These are phyloP conservation scores for Lasioglossum malachurum DNA, from an alignment of 2,888 invertebrate species.

Conservation along the genomic window DNA sequence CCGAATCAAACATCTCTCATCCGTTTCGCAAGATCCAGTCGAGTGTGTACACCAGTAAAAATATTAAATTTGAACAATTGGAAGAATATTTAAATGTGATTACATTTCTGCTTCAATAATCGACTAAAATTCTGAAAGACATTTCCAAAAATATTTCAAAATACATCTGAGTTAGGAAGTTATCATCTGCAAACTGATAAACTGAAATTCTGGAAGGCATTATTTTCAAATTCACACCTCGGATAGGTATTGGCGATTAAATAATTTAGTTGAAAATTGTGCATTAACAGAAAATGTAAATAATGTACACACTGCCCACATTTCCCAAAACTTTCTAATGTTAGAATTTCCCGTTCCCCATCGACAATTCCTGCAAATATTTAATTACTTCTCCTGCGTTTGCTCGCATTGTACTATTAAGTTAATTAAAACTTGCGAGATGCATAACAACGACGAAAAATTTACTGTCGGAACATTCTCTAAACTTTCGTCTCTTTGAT, in stretches of 20 bases:
- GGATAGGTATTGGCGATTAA: neutral
- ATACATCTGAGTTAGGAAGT: neutral
- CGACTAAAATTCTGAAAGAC: neutral
- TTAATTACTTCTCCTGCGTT: neutral
- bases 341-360: neutral
- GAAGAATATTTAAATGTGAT: neutral
- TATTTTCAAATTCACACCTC: neutral
- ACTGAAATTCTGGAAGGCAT: neutral
- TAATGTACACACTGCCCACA: neutral
- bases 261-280: neutral
- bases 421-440: neutral
- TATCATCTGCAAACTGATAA: neutral
- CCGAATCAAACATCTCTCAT: neutral
- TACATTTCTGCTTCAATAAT: neutral
- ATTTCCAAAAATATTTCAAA: neutral
- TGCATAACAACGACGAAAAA: conserved; percentile 3
- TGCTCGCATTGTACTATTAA: neutral
- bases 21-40: neutral
- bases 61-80: neutral
- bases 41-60: neutral
- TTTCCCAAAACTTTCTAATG: neutral
- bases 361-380: neutral
- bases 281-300: neutral
- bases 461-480: neutral
- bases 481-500: conserved; percentile 7